phyloP scores from a whole-genome alignment of 2,888 invertebrate species.

The Pardosa pseudoannulata region DNA sequence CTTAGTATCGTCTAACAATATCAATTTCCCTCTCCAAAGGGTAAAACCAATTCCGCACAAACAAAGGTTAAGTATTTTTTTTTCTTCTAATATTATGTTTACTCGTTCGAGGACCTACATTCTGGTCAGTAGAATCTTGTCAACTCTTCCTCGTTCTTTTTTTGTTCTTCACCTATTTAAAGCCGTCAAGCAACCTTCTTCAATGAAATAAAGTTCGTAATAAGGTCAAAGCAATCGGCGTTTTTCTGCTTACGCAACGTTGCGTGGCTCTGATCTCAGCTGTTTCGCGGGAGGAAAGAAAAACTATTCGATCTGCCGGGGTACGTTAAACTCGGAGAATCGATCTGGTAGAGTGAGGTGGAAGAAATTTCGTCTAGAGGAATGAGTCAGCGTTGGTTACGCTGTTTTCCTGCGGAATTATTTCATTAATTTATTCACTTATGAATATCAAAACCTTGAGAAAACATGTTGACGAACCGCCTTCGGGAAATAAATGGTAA shows the following conservation, averaged over 20 bases:
- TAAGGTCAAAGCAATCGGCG: background rate
- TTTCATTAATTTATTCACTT: no score
- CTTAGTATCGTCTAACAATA: background rate
- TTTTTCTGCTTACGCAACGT: background rate
- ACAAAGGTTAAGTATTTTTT: background rate
- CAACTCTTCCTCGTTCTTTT: background rate
- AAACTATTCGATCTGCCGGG: no score
- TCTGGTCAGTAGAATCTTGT: slow-evolving; percentile 35
- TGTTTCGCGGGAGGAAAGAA: no score
- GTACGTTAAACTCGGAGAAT: no score
- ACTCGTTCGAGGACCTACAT: slow-evolving; percentile 17
- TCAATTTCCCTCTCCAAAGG: background rate
- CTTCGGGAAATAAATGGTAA: no score
- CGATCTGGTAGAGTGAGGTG: no score
- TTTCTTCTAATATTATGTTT: background rate
- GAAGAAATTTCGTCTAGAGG: no score
- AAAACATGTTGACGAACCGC: no score
- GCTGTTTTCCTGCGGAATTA: no score
- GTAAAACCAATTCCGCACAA: background rate
- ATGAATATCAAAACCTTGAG: no score
- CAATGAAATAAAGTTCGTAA: background rate
- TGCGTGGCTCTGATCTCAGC: background rate
- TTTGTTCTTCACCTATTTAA: slow-evolving; percentile 20
- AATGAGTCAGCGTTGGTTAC: no score
- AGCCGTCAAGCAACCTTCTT: slow-evolving; percentile 25